Percentiles rank a stretch among this genome's conserved stretches.
Evolutionary conservation across 2,113 vertebrate genomes (phyloP).

Genomic region (Lutjanus erythropterus): DNA sequence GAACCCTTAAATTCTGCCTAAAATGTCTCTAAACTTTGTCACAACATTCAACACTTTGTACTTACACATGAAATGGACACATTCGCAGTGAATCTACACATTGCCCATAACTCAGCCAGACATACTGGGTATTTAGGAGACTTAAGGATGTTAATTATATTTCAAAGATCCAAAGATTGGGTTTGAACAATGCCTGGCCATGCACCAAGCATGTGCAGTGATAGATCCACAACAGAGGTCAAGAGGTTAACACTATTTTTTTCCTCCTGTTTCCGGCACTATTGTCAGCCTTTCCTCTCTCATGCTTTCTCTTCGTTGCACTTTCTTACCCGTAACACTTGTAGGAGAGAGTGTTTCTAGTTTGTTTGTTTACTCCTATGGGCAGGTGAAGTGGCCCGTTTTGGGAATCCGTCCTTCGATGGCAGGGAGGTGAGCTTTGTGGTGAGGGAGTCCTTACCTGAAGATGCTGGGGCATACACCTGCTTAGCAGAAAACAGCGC

Average conservation of each 20-base stretch:
- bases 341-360: background rate
- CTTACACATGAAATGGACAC: background rate
- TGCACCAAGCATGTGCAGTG: background rate
- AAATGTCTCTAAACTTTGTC: background rate
- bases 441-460: constrained; percentile 83
- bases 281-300: background rate
- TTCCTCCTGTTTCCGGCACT: background rate
- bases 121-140: background rate
- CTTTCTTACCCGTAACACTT: background rate
- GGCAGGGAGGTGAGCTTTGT: constrained; percentile 65
- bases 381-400: constrained; percentile 79
- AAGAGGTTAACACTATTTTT: background rate
- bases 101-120: background rate
- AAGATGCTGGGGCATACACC: constrained; percentile 84
- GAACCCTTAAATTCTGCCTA: background rate
- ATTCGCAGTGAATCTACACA: background rate
- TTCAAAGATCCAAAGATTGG: background rate
- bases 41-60: background rate
- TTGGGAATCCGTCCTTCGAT: constrained; percentile 72
- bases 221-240: background rate
- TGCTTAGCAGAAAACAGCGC: constrained; percentile 81
- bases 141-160: background rate
- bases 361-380: constrained; percentile 21
- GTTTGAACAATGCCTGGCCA: background rate
- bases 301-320: background rate